Conservation (phyloP, 1,140 invertebrate genomes). For the Euglossa dilemma region DNA sequence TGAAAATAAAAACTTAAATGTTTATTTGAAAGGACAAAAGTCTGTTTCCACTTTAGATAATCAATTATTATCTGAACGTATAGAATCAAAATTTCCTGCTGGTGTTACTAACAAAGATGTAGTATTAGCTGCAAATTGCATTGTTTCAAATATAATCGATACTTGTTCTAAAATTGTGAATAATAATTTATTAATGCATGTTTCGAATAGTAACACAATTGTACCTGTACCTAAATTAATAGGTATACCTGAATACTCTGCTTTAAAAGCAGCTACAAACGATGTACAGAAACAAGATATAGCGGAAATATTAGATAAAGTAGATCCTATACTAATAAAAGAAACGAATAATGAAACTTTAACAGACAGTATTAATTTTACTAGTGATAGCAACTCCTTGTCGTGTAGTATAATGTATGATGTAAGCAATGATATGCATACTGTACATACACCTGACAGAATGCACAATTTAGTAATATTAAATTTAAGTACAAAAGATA, state of each 20-base stretch:
- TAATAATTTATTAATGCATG: conserved; percentile 33
- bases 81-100: conserved; percentile 59
- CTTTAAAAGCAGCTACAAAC: conserved; percentile 57
- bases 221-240: conserved; percentile 63
- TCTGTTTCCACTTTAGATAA: conserved; percentile 34
- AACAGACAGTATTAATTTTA: conserved; percentile 75
- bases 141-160: conserved; percentile 36
- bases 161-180: conserved; percentile 45
- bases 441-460: conserved; percentile 42
- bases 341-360: conserved; percentile 68
- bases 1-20: not conserved
- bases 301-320: conserved; percentile 14
- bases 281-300: conserved; percentile 21
- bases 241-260: conserved; percentile 63
- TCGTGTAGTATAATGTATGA: conserved; percentile 65
- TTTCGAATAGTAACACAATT: conserved; percentile 52
- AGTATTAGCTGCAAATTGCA: conserved; percentile 44
- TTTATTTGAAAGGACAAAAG: not conserved
- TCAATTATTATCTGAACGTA: conserved; percentile 61
- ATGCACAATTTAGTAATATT: conserved; percentile 52
- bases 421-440: conserved; percentile 54
- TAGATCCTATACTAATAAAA: conserved; percentile 35
- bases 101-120: conserved; percentile 49
- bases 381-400: conserved; percentile 71
- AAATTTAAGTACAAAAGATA: conserved; percentile 37